Conservation (phyloP, 2,797 vertebrate species). For the Nyctalus aviator region DNA sequence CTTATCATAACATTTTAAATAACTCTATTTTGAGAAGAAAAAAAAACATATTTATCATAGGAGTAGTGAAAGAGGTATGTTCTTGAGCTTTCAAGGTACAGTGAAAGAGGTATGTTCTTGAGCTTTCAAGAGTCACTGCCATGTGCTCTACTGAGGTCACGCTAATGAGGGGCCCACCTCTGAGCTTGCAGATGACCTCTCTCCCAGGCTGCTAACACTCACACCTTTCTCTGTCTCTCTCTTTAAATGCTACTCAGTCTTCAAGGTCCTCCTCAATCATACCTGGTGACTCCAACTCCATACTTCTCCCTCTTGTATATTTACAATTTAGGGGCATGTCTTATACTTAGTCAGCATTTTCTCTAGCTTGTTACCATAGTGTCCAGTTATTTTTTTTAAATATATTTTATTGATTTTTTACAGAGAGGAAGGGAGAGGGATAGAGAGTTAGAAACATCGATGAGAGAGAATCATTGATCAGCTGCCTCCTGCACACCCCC, state of each 20-base stretch:
- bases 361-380: not conserved
- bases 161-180: not conserved
- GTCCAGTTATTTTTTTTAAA: not conserved
- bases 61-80: not conserved
- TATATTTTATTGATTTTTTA: too few species aligned
- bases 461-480: too few species aligned
- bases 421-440: too few species aligned
- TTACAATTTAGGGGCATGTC: not conserved
- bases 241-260: not conserved
- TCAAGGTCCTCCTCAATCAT: not conserved
- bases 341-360: slow-evolving; percentile 16
- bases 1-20: slow-evolving; percentile 40
- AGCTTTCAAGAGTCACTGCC: not conserved
- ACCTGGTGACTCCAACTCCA: not conserved
- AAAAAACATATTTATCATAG: not conserved
- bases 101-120: not conserved
- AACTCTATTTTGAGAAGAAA: slow-evolving; percentile 10
- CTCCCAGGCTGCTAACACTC: not conserved
- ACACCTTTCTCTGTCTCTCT: not conserved
- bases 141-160: not conserved
- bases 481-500: too few species aligned
- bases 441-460: too few species aligned
- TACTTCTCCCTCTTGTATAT: not conserved
- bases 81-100: not conserved
- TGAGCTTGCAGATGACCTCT: not conserved